A percentile compares a stretch with the other conserved stretches of the same genome.
Conservation (phyloP, 2,797 vertebrate species). For the Thamnophis elegans region DNA sequence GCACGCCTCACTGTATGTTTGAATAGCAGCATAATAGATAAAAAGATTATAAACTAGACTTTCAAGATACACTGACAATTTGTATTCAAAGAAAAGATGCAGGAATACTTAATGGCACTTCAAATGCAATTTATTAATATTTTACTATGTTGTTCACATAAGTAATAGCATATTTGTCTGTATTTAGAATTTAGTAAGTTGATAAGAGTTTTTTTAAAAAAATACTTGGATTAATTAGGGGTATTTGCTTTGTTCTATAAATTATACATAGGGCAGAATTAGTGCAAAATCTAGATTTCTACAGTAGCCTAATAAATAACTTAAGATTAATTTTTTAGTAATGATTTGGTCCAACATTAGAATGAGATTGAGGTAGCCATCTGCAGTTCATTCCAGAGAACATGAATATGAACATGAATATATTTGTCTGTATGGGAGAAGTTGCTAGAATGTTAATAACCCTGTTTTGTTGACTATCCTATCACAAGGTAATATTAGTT, state of each 20-base stretch:
- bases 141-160: background rate
- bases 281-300: background rate
- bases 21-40: no score
- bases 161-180: background rate
- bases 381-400: background rate
- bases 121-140: background rate
- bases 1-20: no score
- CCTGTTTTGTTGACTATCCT: background rate
- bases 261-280: background rate
- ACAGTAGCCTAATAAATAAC: background rate
- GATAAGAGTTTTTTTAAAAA: background rate
- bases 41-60: no score
- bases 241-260: background rate
- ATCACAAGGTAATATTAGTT: background rate
- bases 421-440: background rate
- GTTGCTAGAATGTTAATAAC: slow-evolving; percentile 3
- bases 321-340: background rate
- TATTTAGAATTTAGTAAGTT: background rate
- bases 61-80: background rate
- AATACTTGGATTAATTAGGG: background rate
- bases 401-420: background rate
- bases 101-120: background rate
- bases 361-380: background rate
- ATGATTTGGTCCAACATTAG: background rate
- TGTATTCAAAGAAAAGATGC: background rate